Evolutionary conservation across 2,888 invertebrate genomes (phyloP).

Genomic region (Nowickia ferox): DNA sequence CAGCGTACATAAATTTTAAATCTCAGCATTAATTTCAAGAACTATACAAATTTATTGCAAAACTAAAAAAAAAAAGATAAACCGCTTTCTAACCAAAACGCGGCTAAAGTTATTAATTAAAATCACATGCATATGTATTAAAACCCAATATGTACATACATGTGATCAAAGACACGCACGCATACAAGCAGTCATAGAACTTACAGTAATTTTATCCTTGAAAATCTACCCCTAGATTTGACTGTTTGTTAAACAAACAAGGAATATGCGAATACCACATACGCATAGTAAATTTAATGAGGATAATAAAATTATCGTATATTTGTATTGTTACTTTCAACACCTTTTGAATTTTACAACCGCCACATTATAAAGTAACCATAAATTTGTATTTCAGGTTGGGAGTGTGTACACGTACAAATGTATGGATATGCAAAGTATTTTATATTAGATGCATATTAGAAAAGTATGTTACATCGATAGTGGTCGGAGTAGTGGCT

Average conservation of each 20-base stretch:
- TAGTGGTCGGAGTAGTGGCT: slow-evolving; percentile 14
- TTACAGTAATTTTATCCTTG: slow-evolving; percentile 30
- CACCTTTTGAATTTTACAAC: slow-evolving; percentile 62
- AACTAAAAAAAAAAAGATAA: slow-evolving; percentile 8
- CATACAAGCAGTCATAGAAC: neutral
- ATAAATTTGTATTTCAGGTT: neutral
- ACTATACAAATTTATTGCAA: slow-evolving; percentile 15
- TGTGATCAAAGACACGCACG: neutral
- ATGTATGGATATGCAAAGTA: neutral
- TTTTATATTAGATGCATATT: slow-evolving; percentile 20
- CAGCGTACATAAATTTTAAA: slow-evolving; percentile 5
- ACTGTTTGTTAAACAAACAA: neutral
- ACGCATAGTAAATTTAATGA: slow-evolving; percentile 41
- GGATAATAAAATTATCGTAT: slow-evolving; percentile 62
- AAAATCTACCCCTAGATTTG: slow-evolving; percentile 24
- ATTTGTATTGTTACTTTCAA: slow-evolving; percentile 58
- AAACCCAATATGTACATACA: neutral
- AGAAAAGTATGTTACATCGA: slow-evolving; percentile 25
- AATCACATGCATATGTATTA: slow-evolving; percentile 14
- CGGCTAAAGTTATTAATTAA: slow-evolving; percentile 57
- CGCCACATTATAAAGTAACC: slow-evolving; percentile 46
- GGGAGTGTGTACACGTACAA: neutral
- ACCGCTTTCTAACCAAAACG: slow-evolving; percentile 44
- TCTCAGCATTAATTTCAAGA: slow-evolving; percentile 22
- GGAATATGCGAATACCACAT: slow-evolving; percentile 2